A percentile compares a stretch with the other conserved stretches of the same genome.
Conservation (phyloP, 1,140 invertebrate species). For the Atta colombica region DNA sequence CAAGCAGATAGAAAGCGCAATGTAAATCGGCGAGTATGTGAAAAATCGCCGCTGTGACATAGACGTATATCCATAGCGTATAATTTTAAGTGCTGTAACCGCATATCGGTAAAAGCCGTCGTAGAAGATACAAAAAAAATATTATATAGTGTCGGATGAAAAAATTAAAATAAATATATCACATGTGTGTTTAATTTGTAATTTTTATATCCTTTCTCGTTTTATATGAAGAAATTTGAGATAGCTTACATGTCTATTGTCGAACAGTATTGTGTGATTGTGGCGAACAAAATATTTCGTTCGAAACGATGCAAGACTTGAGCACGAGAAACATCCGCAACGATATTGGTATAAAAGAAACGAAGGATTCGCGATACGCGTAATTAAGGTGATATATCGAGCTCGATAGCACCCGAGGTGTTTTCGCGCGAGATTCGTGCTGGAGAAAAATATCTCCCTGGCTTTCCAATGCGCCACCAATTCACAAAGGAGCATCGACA, state of each 20-base stretch:
- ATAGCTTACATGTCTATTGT: not conserved
- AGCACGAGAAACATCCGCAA: constrained; percentile 9
- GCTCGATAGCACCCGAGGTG: constrained; percentile 65
- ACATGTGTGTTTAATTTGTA: not conserved
- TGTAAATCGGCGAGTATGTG: constrained; percentile 4
- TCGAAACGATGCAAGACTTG: not conserved
- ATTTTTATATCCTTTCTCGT: not conserved
- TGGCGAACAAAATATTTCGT: not conserved
- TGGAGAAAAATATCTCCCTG: constrained; percentile 24
- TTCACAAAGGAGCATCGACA: constrained; percentile 46
- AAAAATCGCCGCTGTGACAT: constrained; percentile 14
- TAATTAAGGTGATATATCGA: constrained; percentile 63
- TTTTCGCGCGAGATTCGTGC: constrained; percentile 29
- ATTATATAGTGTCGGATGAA: not conserved
- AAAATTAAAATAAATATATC: not conserved
- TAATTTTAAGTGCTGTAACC: not conserved
- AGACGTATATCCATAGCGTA: not conserved
- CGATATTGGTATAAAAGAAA: constrained; percentile 15
- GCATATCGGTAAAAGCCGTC: not conserved
- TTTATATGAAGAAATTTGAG: not conserved
- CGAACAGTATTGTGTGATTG: not conserved
- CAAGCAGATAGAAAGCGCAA: constrained; percentile 8
- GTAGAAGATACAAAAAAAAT: not conserved
- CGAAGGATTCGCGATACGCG: constrained; percentile 18
- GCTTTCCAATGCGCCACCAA: constrained; percentile 12